phyloP scores from a whole-genome alignment of 2,797 vertebrate species.

The Leptodactylus fallax region DNA sequence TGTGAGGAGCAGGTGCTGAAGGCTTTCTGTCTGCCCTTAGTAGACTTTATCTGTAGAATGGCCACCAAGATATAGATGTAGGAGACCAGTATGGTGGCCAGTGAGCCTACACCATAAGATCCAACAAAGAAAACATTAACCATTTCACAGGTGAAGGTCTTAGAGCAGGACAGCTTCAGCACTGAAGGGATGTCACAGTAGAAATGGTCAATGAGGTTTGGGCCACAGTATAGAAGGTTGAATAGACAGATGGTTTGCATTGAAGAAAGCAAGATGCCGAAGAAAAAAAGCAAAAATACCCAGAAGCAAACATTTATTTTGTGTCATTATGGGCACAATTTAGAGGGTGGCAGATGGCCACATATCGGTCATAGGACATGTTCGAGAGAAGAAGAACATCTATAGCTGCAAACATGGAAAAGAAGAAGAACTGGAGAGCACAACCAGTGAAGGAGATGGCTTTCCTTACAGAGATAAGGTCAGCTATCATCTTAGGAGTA shows the following conservation, averaged over 20 bases:
- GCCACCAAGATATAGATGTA: conserved; percentile 63
- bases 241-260: conserved; percentile 51
- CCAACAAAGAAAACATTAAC: conserved; percentile 41
- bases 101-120: conserved; percentile 48
- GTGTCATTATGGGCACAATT: conserved; percentile 66
- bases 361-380: conserved; percentile 68
- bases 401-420: conserved; percentile 53
- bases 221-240: conserved; percentile 61
- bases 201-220: conserved; percentile 65
- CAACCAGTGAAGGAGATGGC: conserved; percentile 67
- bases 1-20: conserved; percentile 68
- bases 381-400: conserved; percentile 65
- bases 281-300: conserved; percentile 34
- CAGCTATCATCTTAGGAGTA: conserved; percentile 66
- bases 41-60: conserved; percentile 63
- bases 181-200: conserved; percentile 67
- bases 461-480: conserved; percentile 60
- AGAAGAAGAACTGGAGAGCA: conserved; percentile 66
- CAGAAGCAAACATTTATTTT: conserved; percentile 49
- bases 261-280: conserved; percentile 5
- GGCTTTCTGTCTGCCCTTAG: conserved; percentile 9
- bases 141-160: conserved; percentile 60
- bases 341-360: conserved; percentile 67
- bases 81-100: conserved; percentile 65
- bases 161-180: conserved; percentile 65